Evolutionary conservation across 2,797 vertebrate species (phyloP).

Genomic region (Takifugu rubripes): DNA sequence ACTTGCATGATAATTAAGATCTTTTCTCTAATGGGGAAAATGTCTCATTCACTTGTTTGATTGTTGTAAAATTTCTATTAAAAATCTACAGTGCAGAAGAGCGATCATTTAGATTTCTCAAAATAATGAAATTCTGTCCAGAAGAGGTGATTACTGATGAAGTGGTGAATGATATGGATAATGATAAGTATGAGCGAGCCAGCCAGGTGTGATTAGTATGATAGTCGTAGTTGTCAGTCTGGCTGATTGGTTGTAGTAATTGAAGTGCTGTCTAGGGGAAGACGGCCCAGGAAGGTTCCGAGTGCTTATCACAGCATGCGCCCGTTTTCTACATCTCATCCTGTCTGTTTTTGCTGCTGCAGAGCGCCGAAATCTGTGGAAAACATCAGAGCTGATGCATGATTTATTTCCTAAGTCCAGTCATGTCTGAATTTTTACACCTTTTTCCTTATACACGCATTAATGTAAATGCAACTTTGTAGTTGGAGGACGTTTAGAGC

Average conservation of each 20-base stretch:
- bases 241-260: slow-evolving; percentile 41
- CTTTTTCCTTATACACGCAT: slow-evolving; percentile 19
- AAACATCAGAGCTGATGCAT: slow-evolving; percentile 23
- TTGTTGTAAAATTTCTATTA: background rate
- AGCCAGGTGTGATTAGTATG: slow-evolving; percentile 30
- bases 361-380: slow-evolving; percentile 2
- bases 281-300: background rate
- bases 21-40: too few species aligned
- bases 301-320: slow-evolving; percentile 14
- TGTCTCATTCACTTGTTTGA: too few species aligned
- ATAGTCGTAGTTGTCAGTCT: slow-evolving; percentile 39
- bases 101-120: background rate
- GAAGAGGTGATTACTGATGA: slow-evolving; percentile 25
- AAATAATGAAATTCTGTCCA: background rate
- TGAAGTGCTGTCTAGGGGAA: slow-evolving; percentile 15
- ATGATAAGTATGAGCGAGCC: slow-evolving; percentile 26
- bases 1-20: too few species aligned
- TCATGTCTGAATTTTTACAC: slow-evolving; percentile 45
- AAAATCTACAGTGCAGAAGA: background rate
- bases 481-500: slow-evolving; percentile 41
- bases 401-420: slow-evolving; percentile 44
- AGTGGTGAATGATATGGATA: slow-evolving; percentile 39
- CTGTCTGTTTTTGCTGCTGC: slow-evolving; percentile 13
- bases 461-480: slow-evolving; percentile 27
- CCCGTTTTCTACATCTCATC: slow-evolving; percentile 11